Conservation (phyloP, 2,888 invertebrate species). For the Syrphus vitripennis region DNA sequence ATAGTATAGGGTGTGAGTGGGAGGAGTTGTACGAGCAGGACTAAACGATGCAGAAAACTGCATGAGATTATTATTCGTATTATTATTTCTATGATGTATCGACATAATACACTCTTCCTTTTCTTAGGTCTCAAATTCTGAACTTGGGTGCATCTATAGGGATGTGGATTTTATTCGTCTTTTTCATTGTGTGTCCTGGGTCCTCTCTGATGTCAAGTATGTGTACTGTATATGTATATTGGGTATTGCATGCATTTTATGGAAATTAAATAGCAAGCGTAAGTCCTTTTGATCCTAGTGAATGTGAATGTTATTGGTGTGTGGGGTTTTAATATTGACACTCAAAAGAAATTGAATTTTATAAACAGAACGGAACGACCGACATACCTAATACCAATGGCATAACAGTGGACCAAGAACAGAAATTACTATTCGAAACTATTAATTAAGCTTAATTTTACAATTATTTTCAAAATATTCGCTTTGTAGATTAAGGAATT, state of each 20-base stretch:
- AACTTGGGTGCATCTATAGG: not conserved
- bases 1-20: not conserved
- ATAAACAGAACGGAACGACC: too few species aligned
- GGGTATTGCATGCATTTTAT: slow-evolving; percentile 58
- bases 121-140: not conserved
- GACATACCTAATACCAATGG: too few species aligned
- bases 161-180: not conserved
- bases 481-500: too few species aligned
- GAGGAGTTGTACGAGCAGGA: slow-evolving; percentile 36
- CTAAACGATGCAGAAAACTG: slow-evolving; percentile 61
- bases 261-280: slow-evolving; percentile 63
- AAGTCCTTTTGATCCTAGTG: slow-evolving; percentile 53
- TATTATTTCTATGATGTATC: slow-evolving; percentile 68
- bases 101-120: slow-evolving; percentile 7
- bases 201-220: not conserved
- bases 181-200: not conserved
- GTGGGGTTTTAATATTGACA: slow-evolving; percentile 53
- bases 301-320: slow-evolving; percentile 2
- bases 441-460: not conserved
- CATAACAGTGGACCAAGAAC: not conserved
- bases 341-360: slow-evolving; percentile 44
- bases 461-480: not conserved
- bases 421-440: not conserved
- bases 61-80: slow-evolving; percentile 66
- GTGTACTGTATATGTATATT: not conserved